phyloP scores from a whole-genome alignment of 2,113 vertebrate species.

The Gasterosteus aculeatus region DNA sequence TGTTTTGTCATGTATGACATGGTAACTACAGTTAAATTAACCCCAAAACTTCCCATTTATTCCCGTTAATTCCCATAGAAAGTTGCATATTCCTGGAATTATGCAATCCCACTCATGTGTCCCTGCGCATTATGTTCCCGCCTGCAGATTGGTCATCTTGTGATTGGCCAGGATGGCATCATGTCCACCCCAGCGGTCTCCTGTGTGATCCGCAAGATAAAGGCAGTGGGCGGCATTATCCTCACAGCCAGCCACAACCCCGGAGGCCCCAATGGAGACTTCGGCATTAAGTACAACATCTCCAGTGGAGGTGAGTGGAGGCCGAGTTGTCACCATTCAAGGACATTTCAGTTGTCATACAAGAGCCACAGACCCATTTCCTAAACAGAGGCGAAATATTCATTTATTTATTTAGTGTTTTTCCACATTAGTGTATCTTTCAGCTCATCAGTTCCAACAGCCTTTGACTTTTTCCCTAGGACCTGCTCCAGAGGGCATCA shows the following conservation, averaged over 20 bases:
- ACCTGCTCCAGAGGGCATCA: slow-evolving; percentile 94
- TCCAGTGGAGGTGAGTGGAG: slow-evolving; percentile 89
- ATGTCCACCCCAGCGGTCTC: slow-evolving; percentile 97
- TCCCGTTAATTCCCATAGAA: too few species aligned
- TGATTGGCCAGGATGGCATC: slow-evolving; percentile 97
- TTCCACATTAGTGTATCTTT: background rate
- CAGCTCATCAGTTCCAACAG: background rate
- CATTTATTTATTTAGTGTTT: background rate
- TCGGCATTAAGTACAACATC: slow-evolving; percentile 98
- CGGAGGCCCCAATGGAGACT: slow-evolving; percentile 94
- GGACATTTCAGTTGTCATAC: background rate
- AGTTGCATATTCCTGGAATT: too few species aligned
- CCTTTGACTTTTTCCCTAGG: slow-evolving; percentile 74
- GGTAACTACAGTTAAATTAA: too few species aligned
- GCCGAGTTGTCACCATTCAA: background rate
- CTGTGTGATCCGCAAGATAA: slow-evolving; percentile 95
- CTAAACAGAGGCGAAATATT: background rate
- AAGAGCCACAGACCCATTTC: background rate
- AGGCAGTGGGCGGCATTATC: slow-evolving; percentile 97
- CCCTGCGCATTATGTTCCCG: background rate
- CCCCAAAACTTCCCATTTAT: too few species aligned
- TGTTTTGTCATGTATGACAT: too few species aligned
- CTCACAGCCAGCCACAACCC: slow-evolving; percentile 98
- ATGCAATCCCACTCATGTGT: background rate
- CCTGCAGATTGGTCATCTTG: slow-evolving; percentile 90